Conservation (phyloP, 2,113 vertebrate genomes). For the Nyctibius bracteatus region DNA sequence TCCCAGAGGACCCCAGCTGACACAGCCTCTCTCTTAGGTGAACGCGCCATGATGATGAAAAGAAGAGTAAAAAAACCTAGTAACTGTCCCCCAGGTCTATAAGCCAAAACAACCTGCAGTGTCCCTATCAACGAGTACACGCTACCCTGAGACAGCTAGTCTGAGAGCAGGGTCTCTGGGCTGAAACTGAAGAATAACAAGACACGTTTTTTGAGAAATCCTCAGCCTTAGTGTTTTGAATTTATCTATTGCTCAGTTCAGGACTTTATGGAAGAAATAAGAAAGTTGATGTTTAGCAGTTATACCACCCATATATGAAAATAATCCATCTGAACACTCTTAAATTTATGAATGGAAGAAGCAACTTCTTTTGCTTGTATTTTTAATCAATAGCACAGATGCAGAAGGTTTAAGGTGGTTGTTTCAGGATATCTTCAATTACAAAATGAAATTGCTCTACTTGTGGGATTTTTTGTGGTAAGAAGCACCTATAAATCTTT, state of each 20-base stretch:
- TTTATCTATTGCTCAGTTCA: not conserved
- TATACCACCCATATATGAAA: not conserved
- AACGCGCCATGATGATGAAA: rapidly evolving
- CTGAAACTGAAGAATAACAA: not conserved
- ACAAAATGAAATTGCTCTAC: not conserved
- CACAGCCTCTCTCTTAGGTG: not conserved
- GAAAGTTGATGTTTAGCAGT: not conserved
- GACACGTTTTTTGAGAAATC: not conserved
- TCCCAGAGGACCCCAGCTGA: not conserved
- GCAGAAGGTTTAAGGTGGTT: not conserved
- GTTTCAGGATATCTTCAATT: not conserved
- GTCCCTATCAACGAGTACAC: not conserved
- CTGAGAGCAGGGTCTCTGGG: not conserved
- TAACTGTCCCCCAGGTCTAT: rapidly evolving
- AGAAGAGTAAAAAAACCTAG: not conserved
- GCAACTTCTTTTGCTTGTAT: not conserved
- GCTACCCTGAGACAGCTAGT: not conserved
- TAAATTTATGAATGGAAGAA: not conserved
- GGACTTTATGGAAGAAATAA: not conserved
- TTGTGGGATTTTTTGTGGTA: not conserved
- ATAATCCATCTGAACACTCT: not conserved
- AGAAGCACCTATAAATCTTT: not conserved
- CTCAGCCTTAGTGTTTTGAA: not conserved
- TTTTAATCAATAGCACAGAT: not conserved
- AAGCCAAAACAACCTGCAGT: not conserved